Percentiles rank a stretch among this genome's conserved stretches.
Conservation (phyloP, 30 jellyfish, hydroid and myxozoan species). For the Nemopilema nomurai region DNA sequence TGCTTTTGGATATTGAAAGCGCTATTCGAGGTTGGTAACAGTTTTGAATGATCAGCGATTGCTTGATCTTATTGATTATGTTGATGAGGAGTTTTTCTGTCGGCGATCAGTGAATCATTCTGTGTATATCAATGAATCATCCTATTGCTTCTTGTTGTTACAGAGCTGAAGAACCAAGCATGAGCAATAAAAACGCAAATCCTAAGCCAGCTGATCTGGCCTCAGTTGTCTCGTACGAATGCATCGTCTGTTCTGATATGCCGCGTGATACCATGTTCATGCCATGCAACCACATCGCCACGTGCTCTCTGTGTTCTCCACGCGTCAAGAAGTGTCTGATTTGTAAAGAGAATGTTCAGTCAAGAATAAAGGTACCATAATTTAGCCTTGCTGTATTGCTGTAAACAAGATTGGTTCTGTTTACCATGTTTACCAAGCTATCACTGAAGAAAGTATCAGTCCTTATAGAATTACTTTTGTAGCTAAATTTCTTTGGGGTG, state of each 20-base stretch:
- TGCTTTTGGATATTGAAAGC: no score
- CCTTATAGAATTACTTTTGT: no score
- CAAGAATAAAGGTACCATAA: constrained; percentile 66
- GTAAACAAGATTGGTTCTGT: no score
- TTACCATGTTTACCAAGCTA: no score
- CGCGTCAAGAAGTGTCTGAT: constrained; percentile 86
- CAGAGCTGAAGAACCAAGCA: constrained; percentile 3
- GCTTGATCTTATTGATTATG: no score
- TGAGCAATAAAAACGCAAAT: neutral
- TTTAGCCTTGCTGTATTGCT: neutral
- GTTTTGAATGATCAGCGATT: no score
- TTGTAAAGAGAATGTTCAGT: constrained; percentile 76
- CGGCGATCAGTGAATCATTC: no score
- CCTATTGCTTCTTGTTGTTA: neutral
- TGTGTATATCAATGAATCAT: neutral
- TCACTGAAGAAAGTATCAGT: no score
- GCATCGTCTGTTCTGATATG: constrained; percentile 88
- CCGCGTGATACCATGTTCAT: constrained; percentile 82
- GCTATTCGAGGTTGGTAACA: no score
- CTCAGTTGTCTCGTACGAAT: constrained; percentile 23
- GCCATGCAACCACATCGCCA: constrained; percentile 87
- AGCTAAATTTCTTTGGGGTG: no score
- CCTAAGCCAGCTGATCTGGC: neutral
- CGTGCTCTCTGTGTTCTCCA: constrained; percentile 88
- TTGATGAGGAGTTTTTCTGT: no score